phyloP scores from a whole-genome alignment of 2,797 vertebrate genomes.

The Adelosebastes latens region DNA sequence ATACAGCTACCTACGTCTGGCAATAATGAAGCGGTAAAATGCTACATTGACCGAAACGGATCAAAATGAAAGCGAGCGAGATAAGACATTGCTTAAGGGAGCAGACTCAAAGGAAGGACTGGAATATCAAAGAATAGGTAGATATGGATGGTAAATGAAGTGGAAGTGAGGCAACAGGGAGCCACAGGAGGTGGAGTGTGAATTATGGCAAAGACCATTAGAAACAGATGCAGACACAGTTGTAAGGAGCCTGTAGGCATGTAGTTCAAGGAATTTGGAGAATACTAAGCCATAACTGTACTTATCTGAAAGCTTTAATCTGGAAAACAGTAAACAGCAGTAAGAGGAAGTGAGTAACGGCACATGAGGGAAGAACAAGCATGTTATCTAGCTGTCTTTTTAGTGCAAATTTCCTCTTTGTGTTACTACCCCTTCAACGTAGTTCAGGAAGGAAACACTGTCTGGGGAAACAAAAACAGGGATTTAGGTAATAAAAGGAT shows the following conservation, averaged over 20 bases:
- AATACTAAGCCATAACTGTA: slow-evolving; percentile 29
- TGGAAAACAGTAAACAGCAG: not conserved
- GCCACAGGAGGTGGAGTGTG: slow-evolving; percentile 40
- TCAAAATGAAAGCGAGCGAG: slow-evolving; percentile 12
- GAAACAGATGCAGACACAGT: slow-evolving; percentile 50
- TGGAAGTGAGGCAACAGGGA: slow-evolving; percentile 41
- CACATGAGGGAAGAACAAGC: not conserved
- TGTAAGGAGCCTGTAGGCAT: slow-evolving; percentile 33
- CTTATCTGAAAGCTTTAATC: slow-evolving; percentile 8
- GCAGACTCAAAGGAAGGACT: slow-evolving; percentile 11
- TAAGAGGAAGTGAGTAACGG: not conserved
- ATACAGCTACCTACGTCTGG: not conserved
- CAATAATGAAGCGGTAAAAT: slow-evolving; percentile 21
- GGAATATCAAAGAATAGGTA: slow-evolving; percentile 43
- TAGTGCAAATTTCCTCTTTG: not conserved
- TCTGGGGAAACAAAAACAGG: not conserved
- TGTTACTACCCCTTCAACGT: not conserved
- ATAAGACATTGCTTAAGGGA: slow-evolving; percentile 30
- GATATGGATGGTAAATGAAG: slow-evolving; percentile 48
- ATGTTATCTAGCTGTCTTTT: not conserved
- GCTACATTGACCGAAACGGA: not conserved
- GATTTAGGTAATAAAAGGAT: not conserved
- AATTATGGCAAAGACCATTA: slow-evolving; percentile 52
- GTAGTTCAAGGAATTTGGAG: slow-evolving; percentile 38
- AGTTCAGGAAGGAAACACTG: not conserved